Conservation (phyloP, 2,113 vertebrate genomes). For the Bos taurus region ARS-UCD2.0 NC_082638.1:1772501-1773000, state of each 20-base stretch:
- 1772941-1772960: neutral
- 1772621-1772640: neutral
- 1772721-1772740: neutral
- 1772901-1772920: neutral
- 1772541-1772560: neutral
- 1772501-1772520: rapidly evolving
- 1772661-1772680: rapidly evolving
- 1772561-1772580: neutral
- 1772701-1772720: rapidly evolving
- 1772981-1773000: rapidly evolving
- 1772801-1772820: neutral
- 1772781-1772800: rapidly evolving
- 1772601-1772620: rapidly evolving
- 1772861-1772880: neutral
- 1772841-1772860: neutral
- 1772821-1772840: neutral
- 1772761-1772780: neutral
- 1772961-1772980: rapidly evolving
- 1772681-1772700: neutral
- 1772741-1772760: rapidly evolving
- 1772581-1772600: neutral
- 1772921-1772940: rapidly evolving
- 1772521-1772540: neutral
- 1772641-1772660: neutral
- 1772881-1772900: neutral